Conservation (phyloP, 2,113 vertebrate species). For the Oncorhynchus nerka region DNA sequence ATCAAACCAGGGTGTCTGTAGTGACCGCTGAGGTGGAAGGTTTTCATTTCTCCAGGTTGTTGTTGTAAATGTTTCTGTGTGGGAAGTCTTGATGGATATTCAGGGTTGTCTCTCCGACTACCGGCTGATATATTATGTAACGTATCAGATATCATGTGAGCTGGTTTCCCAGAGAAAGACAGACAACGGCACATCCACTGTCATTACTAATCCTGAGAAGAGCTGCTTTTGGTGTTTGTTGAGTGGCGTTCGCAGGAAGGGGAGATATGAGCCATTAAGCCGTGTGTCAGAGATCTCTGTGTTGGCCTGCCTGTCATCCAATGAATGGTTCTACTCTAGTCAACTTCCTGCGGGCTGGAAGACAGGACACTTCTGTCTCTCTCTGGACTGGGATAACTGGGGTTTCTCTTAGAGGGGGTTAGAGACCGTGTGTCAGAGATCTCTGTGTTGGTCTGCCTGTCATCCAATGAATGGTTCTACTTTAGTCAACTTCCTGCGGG, state of each 20-base stretch:
- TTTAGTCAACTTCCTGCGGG: not conserved
- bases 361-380: not conserved
- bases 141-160: slow-evolving; percentile 27
- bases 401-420: too few species aligned
- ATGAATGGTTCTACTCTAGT: not conserved
- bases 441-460: not conserved
- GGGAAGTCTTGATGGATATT: slow-evolving; percentile 29
- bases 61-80: slow-evolving; percentile 36
- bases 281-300: not conserved
- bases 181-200: slow-evolving; percentile 22
- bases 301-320: not conserved
- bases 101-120: slow-evolving; percentile 8
- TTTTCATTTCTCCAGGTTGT: not conserved
- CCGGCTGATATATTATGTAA: slow-evolving; percentile 11
- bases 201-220: not conserved
- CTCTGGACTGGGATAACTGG: not conserved
- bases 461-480: not conserved
- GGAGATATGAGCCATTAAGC: not conserved
- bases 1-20: too few species aligned
- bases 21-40: not conserved
- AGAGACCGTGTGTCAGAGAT: not conserved
- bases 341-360: not conserved
- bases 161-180: slow-evolving; percentile 29
- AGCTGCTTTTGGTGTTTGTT: slow-evolving; percentile 25
- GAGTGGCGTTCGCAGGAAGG: not conserved